A percentile compares a stretch with the other conserved stretches of the same genome.
Evolutionary conservation across 2,113 vertebrate genomes (phyloP).

Genomic region (Erythrocercus mccallii): DNA sequence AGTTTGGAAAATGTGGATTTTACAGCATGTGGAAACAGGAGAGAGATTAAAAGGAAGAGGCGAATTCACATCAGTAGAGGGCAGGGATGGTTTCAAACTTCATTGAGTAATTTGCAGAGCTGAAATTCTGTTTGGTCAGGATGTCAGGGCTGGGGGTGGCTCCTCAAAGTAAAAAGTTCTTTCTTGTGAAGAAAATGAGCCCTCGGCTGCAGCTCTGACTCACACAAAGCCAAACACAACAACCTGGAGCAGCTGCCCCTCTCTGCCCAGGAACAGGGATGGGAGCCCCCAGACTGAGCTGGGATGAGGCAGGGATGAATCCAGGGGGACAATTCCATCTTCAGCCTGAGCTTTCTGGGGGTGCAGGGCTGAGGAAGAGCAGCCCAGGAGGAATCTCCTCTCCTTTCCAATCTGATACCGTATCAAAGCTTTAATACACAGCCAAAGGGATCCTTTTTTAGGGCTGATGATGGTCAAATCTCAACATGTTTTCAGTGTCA

Average conservation of each 20-base stretch:
- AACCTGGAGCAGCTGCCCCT: not conserved
- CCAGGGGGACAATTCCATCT: not conserved
- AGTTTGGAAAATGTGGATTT: not conserved
- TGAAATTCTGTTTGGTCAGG: conserved; percentile 6
- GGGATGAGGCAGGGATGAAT: not conserved
- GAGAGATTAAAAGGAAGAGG: conserved; percentile 5
- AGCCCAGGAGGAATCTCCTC: not conserved
- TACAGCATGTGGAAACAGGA: not conserved
- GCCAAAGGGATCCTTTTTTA: conserved; percentile 50
- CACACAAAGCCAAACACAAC: not conserved
- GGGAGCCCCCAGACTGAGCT: not conserved
- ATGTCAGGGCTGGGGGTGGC: not conserved
- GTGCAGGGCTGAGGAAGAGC: not conserved
- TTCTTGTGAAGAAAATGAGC: conserved; percentile 3
- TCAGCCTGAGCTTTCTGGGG: not conserved
- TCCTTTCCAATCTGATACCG: conserved; percentile 19
- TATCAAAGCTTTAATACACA: conserved; percentile 26
- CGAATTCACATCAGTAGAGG: not conserved
- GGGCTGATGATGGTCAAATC: conserved; percentile 64
- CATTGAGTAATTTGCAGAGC: not conserved
- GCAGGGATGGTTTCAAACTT: not conserved
- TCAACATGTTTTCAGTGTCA: conserved; percentile 59
- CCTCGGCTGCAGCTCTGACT: not conserved
- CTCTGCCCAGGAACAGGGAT: rapidly evolving
- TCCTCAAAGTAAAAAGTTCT: not conserved